Evolutionary conservation across 1,140 invertebrate species (phyloP), one percentile per base, ranked within the genome.

Genomic region (Cherax quadricarinatus): DNA sequence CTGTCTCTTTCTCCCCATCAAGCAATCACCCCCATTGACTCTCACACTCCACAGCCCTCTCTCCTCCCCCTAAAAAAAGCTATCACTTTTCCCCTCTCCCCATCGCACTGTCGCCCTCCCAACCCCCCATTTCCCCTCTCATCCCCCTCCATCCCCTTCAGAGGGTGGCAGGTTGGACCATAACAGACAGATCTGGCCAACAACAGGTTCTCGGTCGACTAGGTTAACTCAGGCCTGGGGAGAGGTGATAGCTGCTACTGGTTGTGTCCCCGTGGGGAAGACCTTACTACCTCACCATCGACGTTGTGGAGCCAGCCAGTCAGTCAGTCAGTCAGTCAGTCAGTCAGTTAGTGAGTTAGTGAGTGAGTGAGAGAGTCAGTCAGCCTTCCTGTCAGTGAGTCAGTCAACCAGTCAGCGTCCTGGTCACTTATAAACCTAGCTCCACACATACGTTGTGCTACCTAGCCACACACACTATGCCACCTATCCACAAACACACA

Each of bases 131-230:
- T 57, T 18, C n/a, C 60, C 24, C 83, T 66, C 41, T 24, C 57
- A 30, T n/a, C 57, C 66, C 70, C 70, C 49, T n/a, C 51, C 18
- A 57, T 57, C 86, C 86, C 75, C 75, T 16, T 86, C 70, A 66
- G 16, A 66, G 83, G 60, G n/a, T 70, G 83, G 41, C 83, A 85
- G 83, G 66, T 62, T 90, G 66, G 88, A 85, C 88, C 88, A 90
- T 90, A 90, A 90, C 88, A 90, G 88, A 90, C 88, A 90, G 88
- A 90, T 90, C 88, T 90, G 84, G 75, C 84, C 84, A 86, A 80
- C 90, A 91, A 86, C 90, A 73, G 73, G 84, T 91, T 91, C 62
- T 91, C 90, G 90, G 90, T 91, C 83, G 84, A 91, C 78, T 86
- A 84, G 85, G 41, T 66, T 91, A 91, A 91, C 90, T 70, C 57